Percentiles rank a stretch among this genome's conserved stretches.
Conservation (phyloP, 1,140 invertebrate genomes). For the Drosophila navojoa region DNA sequence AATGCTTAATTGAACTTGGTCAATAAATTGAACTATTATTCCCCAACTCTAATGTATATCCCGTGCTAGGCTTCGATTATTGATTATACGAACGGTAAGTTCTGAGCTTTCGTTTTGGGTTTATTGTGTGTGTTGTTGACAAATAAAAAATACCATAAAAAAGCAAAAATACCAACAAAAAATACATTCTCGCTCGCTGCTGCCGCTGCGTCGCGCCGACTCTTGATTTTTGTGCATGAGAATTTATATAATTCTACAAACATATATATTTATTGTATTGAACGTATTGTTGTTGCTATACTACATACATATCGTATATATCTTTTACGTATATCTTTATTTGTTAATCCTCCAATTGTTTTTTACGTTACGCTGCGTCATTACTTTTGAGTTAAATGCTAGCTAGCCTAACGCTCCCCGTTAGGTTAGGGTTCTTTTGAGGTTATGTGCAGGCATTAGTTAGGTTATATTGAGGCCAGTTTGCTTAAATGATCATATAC, state of each 20-base stretch:
- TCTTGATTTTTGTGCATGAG: constrained; percentile 68
- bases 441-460: constrained; percentile 29
- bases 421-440: constrained; percentile 34
- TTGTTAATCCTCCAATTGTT: constrained; percentile 19
- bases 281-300: constrained; percentile 38
- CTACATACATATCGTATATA: constrained; percentile 21
- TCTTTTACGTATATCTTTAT: constrained; percentile 17
- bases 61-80: constrained; percentile 15
- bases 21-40: background rate
- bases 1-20: background rate
- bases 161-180: background rate
- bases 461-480: constrained; percentile 26
- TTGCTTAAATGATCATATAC: constrained; percentile 77
- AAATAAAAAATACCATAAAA: constrained; percentile 47
- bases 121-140: constrained; percentile 79
- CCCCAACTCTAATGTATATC: background rate
- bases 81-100: constrained; percentile 65
- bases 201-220: constrained; percentile 52
- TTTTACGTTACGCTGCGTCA: constrained; percentile 20
- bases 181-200: constrained; percentile 43
- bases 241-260: constrained; percentile 45
- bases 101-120: constrained; percentile 50
- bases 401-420: constrained; percentile 28
- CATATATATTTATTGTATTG: constrained; percentile 31
- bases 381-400: constrained; percentile 25